Conservation (phyloP, 2,113 vertebrate species). For the Plecturocebus donacophilus region DNA sequence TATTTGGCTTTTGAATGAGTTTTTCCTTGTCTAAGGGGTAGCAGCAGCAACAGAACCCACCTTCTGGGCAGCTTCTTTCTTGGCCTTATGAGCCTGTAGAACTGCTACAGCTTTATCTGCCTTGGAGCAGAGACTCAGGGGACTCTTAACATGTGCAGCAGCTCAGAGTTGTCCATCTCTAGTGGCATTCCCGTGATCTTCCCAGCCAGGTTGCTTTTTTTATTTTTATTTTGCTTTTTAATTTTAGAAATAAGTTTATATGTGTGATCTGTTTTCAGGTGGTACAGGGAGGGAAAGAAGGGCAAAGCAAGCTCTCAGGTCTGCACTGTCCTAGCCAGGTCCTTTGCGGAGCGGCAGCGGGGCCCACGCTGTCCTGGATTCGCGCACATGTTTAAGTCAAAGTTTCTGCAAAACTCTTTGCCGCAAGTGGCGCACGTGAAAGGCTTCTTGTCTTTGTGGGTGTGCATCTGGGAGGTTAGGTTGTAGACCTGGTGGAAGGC, state of each 20-base stretch:
- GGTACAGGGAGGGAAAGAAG: neutral
- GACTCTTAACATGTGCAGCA: no score
- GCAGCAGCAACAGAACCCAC: no score
- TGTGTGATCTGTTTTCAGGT: conserved; percentile 53
- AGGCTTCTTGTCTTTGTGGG: conserved; percentile 95
- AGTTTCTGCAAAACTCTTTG: conserved; percentile 94
- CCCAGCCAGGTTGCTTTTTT: no score
- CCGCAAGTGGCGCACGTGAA: conserved; percentile 93
- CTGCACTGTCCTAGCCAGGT: conserved; percentile 89
- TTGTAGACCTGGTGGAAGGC: conserved; percentile 95
- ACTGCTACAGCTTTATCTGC: no score
- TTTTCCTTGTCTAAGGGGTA: no score
- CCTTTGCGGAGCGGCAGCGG: conserved; percentile 84
- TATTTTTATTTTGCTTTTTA: conserved; percentile 36
- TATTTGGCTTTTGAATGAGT: no score
- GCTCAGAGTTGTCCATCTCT: no score
- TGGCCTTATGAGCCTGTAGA: no score
- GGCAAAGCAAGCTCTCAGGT: conserved; percentile 84
- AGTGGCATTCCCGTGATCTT: no score
- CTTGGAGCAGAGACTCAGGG: no score
- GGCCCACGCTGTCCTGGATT: conserved; percentile 90
- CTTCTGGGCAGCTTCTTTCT: no score
- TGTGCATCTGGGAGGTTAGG: conserved; percentile 95
- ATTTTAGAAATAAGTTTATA: conserved; percentile 75
- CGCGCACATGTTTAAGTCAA: conserved; percentile 95